These are phyloP conservation scores for Emydura subglobosa DNA, from an alignment of 2,113 vertebrate genomes.

Conservation along the genomic window DNA sequence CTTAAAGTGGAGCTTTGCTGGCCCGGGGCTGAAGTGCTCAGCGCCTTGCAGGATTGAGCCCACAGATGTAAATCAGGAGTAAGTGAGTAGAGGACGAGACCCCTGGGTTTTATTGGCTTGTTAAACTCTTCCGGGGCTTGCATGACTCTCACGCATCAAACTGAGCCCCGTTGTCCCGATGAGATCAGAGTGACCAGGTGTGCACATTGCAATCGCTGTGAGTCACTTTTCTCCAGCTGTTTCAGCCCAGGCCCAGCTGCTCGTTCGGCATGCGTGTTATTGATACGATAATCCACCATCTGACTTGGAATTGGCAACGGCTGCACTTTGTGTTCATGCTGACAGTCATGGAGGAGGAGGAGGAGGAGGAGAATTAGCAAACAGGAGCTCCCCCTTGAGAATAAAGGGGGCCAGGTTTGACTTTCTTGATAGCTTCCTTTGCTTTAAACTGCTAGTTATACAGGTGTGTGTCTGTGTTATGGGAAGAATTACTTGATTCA, in stretches of 20 bases:
- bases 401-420: neutral
- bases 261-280: neutral
- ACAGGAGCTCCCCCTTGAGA: neutral
- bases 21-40: neutral
- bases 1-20: neutral
- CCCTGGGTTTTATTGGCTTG: neutral
- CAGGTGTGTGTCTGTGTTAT: neutral
- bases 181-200: neutral
- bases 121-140: neutral
- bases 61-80: neutral
- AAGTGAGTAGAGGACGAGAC: neutral
- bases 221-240: neutral
- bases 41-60: neutral
- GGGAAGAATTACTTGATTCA: neutral
- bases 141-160: neutral
- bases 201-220: neutral
- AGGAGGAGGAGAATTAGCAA: neutral
- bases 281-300: neutral
- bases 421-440: neutral
- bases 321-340: neutral
- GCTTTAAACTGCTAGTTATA: neutral
- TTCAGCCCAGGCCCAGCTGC: neutral
- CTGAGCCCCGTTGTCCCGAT: neutral
- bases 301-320: neutral
- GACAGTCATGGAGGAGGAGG: neutral